These are phyloP conservation scores for Scaptomyza polygonia DNA, from an alignment of 2,888 invertebrate species.

Conservation along the genomic window DNA sequence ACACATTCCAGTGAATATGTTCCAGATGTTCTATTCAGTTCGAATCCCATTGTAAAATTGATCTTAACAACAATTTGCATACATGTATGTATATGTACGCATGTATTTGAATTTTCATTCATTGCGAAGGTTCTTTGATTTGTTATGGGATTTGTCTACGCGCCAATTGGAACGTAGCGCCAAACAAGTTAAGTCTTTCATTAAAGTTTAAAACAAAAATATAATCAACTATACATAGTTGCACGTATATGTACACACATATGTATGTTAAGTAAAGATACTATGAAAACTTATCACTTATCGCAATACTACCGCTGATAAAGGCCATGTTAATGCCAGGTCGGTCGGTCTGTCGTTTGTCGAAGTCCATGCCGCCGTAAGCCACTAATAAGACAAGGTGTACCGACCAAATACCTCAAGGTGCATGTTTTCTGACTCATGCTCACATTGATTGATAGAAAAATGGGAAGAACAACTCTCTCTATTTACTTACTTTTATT, in stretches of 20 bases:
- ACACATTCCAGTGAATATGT: slow-evolving; percentile 32
- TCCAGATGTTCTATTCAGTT: slow-evolving; percentile 45
- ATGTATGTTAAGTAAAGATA: slow-evolving; percentile 30
- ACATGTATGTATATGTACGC: neutral
- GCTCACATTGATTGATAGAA: slow-evolving; percentile 58
- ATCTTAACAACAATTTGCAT: slow-evolving; percentile 31
- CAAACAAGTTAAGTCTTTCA: slow-evolving; percentile 19
- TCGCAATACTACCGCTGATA: slow-evolving; percentile 40
- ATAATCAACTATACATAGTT: neutral
- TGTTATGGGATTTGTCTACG: slow-evolving; percentile 33
- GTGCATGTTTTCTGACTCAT: slow-evolving; percentile 52
- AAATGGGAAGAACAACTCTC: neutral
- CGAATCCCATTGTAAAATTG: slow-evolving; percentile 17
- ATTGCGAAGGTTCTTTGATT: neutral
- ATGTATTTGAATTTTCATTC: neutral
- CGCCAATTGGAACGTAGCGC: slow-evolving; percentile 43
- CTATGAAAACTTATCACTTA: slow-evolving; percentile 47
- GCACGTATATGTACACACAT: neutral
- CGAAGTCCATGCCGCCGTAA: slow-evolving; percentile 47
- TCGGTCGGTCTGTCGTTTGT: slow-evolving; percentile 27
- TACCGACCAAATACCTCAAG: slow-evolving; percentile 27
- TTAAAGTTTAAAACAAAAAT: neutral
- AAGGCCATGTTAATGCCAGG: slow-evolving; percentile 39
- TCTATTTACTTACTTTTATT: neutral
- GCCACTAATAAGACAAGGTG: slow-evolving; percentile 38